These are phyloP conservation scores for Hyposoter dolosus DNA, from an alignment of 2,888 invertebrate genomes.

Conservation along the genomic window DNA sequence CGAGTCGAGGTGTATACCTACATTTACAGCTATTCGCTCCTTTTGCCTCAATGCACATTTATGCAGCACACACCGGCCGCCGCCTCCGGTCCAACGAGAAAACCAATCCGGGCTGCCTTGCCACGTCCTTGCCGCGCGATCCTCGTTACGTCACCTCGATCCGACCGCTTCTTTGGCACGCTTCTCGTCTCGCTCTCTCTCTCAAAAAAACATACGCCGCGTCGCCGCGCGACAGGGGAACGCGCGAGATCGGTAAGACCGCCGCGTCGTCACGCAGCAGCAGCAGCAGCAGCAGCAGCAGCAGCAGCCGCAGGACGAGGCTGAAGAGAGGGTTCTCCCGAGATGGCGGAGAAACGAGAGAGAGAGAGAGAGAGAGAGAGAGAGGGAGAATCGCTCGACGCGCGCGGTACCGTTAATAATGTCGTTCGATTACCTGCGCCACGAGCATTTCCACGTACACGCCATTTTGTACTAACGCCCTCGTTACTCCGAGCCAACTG, in stretches of 20 bases:
- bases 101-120: conserved; percentile 76
- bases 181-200: conserved; percentile 64
- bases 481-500: conserved; percentile 52
- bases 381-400: conserved; percentile 26
- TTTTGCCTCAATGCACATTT: conserved; percentile 26
- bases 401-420: conserved; percentile 67
- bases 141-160: conserved; percentile 74
- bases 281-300: no score
- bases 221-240: no score
- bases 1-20: no score
- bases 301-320: no score
- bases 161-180: conserved; percentile 73
- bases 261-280: not conserved
- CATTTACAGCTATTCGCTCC: conserved; percentile 6
- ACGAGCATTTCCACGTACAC: conserved; percentile 34
- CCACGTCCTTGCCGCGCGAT: conserved; percentile 75
- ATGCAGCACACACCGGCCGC: conserved; percentile 60
- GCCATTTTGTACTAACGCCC: conserved; percentile 56
- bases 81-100: conserved; percentile 68
- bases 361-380: conserved; percentile 14
- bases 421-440: conserved; percentile 65
- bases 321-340: conserved; percentile 25
- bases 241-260: conserved; percentile 67
- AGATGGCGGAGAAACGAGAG: no score
- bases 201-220: no score